Base-by-base conservation (phyloP, 2,888 invertebrate species). In the Meta bourneti region DNA sequence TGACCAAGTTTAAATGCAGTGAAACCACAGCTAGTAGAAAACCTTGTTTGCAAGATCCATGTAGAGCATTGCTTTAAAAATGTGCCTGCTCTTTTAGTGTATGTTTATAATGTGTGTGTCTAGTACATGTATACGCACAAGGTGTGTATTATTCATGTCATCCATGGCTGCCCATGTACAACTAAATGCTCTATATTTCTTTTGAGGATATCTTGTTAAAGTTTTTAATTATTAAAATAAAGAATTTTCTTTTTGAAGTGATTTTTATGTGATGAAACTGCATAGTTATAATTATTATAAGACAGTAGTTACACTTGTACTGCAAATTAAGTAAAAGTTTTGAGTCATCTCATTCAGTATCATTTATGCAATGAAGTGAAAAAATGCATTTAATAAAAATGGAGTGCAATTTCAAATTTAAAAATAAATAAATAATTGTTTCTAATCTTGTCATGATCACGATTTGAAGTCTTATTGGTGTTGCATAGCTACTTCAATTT, bases 21-120 rank as follows among this genome's bases (percentile, higher is more conserved):
- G 34, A 34, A 34, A 34, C 34, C 34, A 7, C 61, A 16, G 61
- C 61, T 61, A 16, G 61, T 61, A 16, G 13, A 61, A 61, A 9
- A 16, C 16, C 11, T 61, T 11, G 61, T 61, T 61, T 61, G 61
- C 61, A 61, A 16, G 6, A 16, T 9, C 11, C 61, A 16, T 6
- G 16, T 79, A 79, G 79, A 79, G 16, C 11, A 34, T 34, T 83
- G 54, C 74, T 83, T 83, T 54, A 20, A 20, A 82, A 74, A 83
- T 83, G 74, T 83, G 83, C 83, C 72, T 83, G 83, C 83, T 61
- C 61, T 74, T 83, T 34, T 52, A 74, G 74, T 71, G 48, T 82
- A 71, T 71, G 51, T 82, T 71, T 79, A 61, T 71, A 71, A 11
- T 82, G 82, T 71, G 71, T 51, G 51, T 71, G 34, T 69, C 4